phyloP scores from a whole-genome alignment of 2,113 vertebrate species.

The Castor canadensis region DNA sequence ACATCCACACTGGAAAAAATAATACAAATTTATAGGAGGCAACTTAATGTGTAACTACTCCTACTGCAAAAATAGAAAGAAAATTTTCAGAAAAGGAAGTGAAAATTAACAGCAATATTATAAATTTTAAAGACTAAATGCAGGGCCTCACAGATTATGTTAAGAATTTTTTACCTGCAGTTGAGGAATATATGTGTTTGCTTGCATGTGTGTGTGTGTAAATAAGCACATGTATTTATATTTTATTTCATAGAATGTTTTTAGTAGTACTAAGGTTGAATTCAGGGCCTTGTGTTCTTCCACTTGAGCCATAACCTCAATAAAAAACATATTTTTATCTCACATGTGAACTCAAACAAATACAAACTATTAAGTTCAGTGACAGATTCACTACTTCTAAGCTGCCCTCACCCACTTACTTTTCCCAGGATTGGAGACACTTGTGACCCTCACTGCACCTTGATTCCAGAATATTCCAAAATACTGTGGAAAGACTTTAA shows the following conservation, averaged over 20 bases:
- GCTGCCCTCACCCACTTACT: background rate
- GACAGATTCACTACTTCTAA: background rate
- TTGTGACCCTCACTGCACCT: background rate
- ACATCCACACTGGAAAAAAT: background rate
- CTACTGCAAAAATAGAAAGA: background rate
- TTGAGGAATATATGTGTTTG: background rate
- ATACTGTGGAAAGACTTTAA: background rate
- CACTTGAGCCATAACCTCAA: no score
- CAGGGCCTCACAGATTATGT: background rate
- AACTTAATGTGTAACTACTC: background rate
- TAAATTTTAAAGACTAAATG: background rate
- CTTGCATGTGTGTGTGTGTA: rapidly evolving
- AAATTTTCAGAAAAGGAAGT: background rate
- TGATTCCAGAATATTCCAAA: background rate
- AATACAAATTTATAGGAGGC: background rate
- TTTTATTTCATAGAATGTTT: background rate
- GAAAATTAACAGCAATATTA: background rate
- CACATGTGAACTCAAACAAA: background rate
- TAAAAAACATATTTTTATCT: background rate
- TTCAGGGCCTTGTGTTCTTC: no score
- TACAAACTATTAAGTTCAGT: background rate
- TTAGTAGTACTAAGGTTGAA: no score
- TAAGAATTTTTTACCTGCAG: background rate
- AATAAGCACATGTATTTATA: background rate
- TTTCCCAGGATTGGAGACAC: background rate